Percentiles rank a stretch among this genome's conserved stretches.
Evolutionary conservation across 2,113 vertebrate genomes (phyloP).

Genomic region (Megalops atlanticus): DNA sequence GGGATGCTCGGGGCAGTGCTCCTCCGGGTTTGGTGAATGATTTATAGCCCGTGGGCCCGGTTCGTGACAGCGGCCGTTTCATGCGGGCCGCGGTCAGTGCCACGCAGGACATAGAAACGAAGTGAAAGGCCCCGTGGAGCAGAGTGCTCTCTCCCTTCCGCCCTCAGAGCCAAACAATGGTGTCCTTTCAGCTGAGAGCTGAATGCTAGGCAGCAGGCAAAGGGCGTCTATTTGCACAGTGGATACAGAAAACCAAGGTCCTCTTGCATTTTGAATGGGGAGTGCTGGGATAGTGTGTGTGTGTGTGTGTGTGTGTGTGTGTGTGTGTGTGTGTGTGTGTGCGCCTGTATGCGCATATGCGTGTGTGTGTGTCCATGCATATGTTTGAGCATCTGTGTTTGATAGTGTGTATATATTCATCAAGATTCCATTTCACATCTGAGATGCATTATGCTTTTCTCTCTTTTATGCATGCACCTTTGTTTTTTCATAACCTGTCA

Average conservation of each 20-base stretch:
- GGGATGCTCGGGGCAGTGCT: not conserved
- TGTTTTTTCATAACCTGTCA: constrained; percentile 22
- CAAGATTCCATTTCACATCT: constrained; percentile 35
- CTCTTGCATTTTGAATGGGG: not conserved
- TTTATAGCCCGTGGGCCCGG: not conserved
- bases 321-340: not conserved
- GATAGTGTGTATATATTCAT: constrained; percentile 40
- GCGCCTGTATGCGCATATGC: not conserved
- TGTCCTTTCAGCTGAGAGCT: not conserved
- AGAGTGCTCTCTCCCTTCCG: not conserved
- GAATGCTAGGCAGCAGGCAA: not conserved
- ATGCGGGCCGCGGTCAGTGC: not conserved
- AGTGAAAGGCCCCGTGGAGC: constrained; percentile 8
- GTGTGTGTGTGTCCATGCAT: constrained; percentile 14
- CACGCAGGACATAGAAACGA: constrained; percentile 16
- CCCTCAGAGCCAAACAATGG: constrained; percentile 18
- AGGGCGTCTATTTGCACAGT: not conserved
- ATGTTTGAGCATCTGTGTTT: constrained; percentile 21
- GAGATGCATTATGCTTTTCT: constrained; percentile 55
- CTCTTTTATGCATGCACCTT: constrained; percentile 31
- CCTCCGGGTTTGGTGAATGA: not conserved
- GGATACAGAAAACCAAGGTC: not conserved
- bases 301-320: not conserved
- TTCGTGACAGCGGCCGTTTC: not conserved
- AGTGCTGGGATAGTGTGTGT: not conserved